Percentiles rank a stretch among this genome's conserved stretches.
Conservation (phyloP, 2,888 invertebrate genomes). For the Cataglyphis rosenhaueri region DNA sequence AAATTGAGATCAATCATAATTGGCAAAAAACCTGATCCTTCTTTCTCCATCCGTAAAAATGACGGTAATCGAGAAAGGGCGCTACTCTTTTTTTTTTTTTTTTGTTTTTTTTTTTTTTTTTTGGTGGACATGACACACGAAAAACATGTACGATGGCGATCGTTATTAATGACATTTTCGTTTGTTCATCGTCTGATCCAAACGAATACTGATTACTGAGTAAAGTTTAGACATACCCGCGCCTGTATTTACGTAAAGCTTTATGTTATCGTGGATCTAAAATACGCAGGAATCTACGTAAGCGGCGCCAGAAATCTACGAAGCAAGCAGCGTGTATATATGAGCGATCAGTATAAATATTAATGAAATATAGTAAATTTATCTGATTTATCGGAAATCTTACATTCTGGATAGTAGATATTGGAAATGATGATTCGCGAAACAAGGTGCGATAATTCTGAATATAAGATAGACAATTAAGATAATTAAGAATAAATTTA, state of each 20-base stretch:
- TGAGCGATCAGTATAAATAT: not conserved
- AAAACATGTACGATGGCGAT: slow-evolving; percentile 19
- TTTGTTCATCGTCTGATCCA: slow-evolving; percentile 47
- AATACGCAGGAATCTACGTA: slow-evolving; percentile 1
- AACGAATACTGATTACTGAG: slow-evolving; percentile 20
- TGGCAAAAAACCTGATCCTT: not conserved
- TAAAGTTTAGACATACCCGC: not conserved
- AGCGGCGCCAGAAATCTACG: not conserved
- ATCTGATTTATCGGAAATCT: slow-evolving; percentile 1
- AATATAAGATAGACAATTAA: too few relatives aligned
- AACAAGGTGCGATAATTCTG: not conserved
- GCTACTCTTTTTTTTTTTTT: not conserved
- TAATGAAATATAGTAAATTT: slow-evolving; percentile 10
- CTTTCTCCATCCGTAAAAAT: not conserved
- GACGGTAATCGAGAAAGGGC: not conserved
- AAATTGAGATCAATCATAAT: too few relatives aligned
- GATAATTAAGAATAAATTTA: too few relatives aligned
- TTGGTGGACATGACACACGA: not conserved
- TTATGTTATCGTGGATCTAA: not conserved
- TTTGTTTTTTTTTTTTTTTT: too few relatives aligned
- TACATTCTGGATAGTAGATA: not conserved
- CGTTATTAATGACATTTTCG: slow-evolving; percentile 62
- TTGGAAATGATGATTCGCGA: not conserved
- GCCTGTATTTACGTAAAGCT: not conserved
- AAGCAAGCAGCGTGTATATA: not conserved